These are phyloP conservation scores for Penaeus japonicus DNA, from an alignment of 1,140 invertebrate species.

Conservation along the genomic window DNA sequence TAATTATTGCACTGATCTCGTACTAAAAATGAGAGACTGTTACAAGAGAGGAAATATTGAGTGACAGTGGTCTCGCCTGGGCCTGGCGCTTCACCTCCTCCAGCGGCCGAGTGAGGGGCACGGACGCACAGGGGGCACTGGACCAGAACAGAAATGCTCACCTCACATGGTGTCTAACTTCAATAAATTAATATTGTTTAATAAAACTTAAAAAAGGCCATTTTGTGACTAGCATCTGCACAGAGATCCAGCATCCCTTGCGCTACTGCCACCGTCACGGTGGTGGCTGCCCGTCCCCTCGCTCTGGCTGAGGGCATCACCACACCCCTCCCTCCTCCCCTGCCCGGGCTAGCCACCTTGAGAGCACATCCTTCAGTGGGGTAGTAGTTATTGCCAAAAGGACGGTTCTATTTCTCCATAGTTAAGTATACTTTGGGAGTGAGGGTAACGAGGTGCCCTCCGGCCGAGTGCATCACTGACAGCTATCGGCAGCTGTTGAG, in stretches of 20 bases:
- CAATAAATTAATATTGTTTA: slow-evolving; percentile 21
- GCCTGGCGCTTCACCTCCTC: slow-evolving; percentile 56
- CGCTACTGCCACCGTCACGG: slow-evolving; percentile 11
- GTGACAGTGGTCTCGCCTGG: slow-evolving; percentile 56
- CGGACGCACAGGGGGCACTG: slow-evolving; percentile 25
- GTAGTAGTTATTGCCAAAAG: slow-evolving; percentile 55
- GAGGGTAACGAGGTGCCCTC: slow-evolving; percentile 55
- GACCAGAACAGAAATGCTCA: slow-evolving; percentile 31
- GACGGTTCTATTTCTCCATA: slow-evolving; percentile 57
- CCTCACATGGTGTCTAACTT: slow-evolving; percentile 24
- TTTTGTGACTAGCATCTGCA: slow-evolving; percentile 41
- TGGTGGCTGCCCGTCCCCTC: slow-evolving; percentile 3
- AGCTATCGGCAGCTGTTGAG: slow-evolving; percentile 51
- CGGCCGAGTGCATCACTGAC: slow-evolving; percentile 53
- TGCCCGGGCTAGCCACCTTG: slow-evolving; percentile 56
- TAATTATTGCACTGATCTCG: slow-evolving; percentile 57
- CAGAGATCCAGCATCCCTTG: slow-evolving; percentile 23
- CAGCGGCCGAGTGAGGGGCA: slow-evolving; percentile 43
- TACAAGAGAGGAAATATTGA: slow-evolving; percentile 56
- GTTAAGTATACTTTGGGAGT: slow-evolving; percentile 57
- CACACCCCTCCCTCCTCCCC: slow-evolving; percentile 50
- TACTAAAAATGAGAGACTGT: slow-evolving; percentile 56
- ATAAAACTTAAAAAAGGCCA: slow-evolving; percentile 29
- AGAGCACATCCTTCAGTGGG: slow-evolving; percentile 56
- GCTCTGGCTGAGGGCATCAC: slow-evolving; percentile 52